These are phyloP conservation scores for Laterallus jamaicensis DNA, from an alignment of 2,113 vertebrate genomes.

Conservation along the genomic window DNA sequence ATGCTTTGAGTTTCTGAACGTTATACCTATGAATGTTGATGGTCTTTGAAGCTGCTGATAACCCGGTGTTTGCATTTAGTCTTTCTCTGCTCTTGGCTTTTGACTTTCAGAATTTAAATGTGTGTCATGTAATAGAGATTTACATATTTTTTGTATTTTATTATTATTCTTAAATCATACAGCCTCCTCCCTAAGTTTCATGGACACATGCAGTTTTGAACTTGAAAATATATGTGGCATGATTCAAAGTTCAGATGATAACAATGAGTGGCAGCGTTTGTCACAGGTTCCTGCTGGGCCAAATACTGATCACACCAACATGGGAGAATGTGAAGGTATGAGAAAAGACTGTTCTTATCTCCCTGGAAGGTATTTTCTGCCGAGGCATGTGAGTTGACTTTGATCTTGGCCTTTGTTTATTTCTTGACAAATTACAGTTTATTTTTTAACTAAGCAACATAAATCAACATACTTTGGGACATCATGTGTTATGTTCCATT, in stretches of 20 bases:
- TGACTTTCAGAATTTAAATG: not conserved
- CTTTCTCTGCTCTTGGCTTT: not conserved
- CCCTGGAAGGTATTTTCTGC: not conserved
- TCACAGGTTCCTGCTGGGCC: slow-evolving; percentile 73
- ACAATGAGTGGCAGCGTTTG: slow-evolving; percentile 78
- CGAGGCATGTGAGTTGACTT: not conserved
- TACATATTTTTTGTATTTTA: not conserved
- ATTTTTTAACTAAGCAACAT: slow-evolving; percentile 43
- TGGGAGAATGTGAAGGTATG: slow-evolving; percentile 88
- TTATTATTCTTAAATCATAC: not conserved
- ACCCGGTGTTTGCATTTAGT: not conserved
- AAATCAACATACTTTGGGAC: not conserved
- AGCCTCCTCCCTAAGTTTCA: slow-evolving; percentile 86
- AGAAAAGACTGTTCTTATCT: not conserved
- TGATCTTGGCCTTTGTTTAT: not conserved
- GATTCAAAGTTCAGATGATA: slow-evolving; percentile 83
- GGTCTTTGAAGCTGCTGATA: not conserved
- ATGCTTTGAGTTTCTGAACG: not conserved
- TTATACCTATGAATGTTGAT: not conserved
- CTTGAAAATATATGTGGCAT: slow-evolving; percentile 90
- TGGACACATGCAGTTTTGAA: slow-evolving; percentile 93
- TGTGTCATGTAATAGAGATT: not conserved
- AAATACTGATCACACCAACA: slow-evolving; percentile 81
- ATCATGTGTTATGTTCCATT: not conserved
- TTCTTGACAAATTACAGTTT: not conserved